Conservation (phyloP, 1,140 invertebrate species). For the Magallana angulata region DNA sequence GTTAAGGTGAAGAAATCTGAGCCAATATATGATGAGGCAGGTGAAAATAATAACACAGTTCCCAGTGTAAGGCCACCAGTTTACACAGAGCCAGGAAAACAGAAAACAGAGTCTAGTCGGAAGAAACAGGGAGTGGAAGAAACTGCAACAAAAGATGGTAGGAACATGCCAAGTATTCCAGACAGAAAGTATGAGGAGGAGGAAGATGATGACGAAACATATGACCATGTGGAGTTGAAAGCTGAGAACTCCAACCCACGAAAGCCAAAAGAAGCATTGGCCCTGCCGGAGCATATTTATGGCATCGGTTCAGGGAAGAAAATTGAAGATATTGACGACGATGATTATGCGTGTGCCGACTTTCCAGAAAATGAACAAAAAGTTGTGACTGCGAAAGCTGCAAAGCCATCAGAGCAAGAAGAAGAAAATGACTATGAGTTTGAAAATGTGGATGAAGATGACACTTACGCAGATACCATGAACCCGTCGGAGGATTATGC, state of each 20-base stretch:
- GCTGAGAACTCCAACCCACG: background rate
- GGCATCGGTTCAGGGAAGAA: slow-evolving; percentile 4
- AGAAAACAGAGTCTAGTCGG: background rate
- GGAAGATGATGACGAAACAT: slow-evolving; percentile 5
- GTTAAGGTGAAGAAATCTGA: background rate
- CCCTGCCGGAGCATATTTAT: background rate
- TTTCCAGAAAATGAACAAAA: background rate
- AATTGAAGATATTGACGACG: slow-evolving; percentile 35
- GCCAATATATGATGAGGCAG: slow-evolving; percentile 39
- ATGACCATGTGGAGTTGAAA: slow-evolving; percentile 20
- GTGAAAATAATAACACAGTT: background rate
- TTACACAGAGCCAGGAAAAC: background rate
- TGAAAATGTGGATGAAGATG: slow-evolving; percentile 40
- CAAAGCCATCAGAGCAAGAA: background rate
- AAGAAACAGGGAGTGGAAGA: slow-evolving; percentile 12
- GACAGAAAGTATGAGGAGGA: slow-evolving; percentile 31
- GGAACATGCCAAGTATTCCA: background rate
- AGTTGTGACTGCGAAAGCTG: background rate
- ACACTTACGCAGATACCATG: slow-evolving; percentile 23
- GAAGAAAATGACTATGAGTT: slow-evolving; percentile 27
- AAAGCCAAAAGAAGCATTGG: background rate
- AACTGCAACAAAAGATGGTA: background rate
- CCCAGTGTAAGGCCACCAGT: background rate
- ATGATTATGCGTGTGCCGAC: background rate
- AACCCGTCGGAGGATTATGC: background rate